Conservation (phyloP, 2,888 invertebrate genomes). For the Parasteatoda lunata region DNA sequence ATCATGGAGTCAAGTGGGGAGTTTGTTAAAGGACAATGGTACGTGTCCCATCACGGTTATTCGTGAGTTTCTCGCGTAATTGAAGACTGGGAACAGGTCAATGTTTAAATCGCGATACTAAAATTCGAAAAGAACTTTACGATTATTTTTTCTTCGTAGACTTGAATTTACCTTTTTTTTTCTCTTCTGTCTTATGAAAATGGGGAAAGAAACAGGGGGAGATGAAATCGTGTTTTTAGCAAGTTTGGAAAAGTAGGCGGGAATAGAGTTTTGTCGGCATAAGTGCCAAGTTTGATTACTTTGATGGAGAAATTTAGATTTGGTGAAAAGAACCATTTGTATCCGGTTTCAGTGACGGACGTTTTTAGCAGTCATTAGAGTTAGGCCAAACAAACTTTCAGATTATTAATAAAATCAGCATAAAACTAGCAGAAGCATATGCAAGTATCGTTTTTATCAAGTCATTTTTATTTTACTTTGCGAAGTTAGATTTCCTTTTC, state of each 20-base stretch:
- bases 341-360: not conserved
- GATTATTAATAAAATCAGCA: no score
- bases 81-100: conserved; percentile 24
- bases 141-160: not conserved
- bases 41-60: conserved; percentile 49
- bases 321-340: conserved; percentile 16
- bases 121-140: conserved; percentile 16
- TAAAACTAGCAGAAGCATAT: no score
- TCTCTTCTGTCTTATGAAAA: conserved; percentile 19
- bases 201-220: conserved; percentile 1
- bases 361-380: no score
- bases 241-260: conserved; percentile 23
- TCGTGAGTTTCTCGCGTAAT: conserved; percentile 56
- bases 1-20: conserved; percentile 53
- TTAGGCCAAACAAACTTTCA: no score
- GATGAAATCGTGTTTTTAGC: conserved; percentile 61
- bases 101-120: conserved; percentile 27
- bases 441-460: no score
- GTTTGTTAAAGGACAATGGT: conserved; percentile 57
- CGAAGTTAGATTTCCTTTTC: no score
- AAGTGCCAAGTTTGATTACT: conserved; percentile 44
- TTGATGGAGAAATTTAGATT: conserved; percentile 2
- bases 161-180: not conserved
- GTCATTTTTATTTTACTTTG: no score
- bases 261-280: conserved; percentile 27